Conservation (phyloP, 2,113 vertebrate genomes). For the Symphodus melops region DNA sequence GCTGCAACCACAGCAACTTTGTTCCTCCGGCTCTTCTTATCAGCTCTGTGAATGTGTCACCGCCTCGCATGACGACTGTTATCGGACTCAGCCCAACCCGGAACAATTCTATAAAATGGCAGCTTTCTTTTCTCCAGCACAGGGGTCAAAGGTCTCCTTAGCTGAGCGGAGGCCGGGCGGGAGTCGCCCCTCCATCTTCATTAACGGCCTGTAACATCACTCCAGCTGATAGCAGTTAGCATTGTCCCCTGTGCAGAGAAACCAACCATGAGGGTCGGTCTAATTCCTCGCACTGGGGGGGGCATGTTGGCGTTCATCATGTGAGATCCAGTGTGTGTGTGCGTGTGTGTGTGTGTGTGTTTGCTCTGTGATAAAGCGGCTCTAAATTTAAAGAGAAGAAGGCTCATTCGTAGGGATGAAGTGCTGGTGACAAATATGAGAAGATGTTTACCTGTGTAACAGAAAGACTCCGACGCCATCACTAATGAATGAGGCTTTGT, state of each 20-base stretch:
- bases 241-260: slow-evolving; percentile 23
- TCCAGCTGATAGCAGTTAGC: slow-evolving; percentile 33
- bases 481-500: slow-evolving; percentile 79
- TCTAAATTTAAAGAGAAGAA: not conserved
- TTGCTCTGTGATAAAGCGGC: slow-evolving; percentile 24
- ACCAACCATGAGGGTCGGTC: slow-evolving; percentile 35
- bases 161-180: slow-evolving; percentile 11
- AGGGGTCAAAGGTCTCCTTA: slow-evolving; percentile 54
- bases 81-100: slow-evolving; percentile 46
- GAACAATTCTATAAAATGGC: slow-evolving; percentile 24
- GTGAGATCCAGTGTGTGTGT: slow-evolving; percentile 16
- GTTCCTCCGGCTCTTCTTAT: slow-evolving; percentile 31
- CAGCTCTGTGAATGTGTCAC: slow-evolving; percentile 67
- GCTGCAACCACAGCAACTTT: slow-evolving; percentile 6
- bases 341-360: not conserved
- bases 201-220: slow-evolving; percentile 44
- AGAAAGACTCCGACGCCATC: slow-evolving; percentile 64
- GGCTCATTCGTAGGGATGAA: slow-evolving; percentile 13
- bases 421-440: slow-evolving; percentile 68
- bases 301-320: not conserved
- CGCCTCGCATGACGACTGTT: slow-evolving; percentile 37
- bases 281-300: slow-evolving; percentile 20
- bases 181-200: slow-evolving; percentile 44
- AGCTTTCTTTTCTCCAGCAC: slow-evolving; percentile 34
- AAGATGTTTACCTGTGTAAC: slow-evolving; percentile 78